These are phyloP conservation scores for Hypotaenidia okinawae DNA, from an alignment of 2,797 vertebrate genomes.

Conservation along the genomic window DNA sequence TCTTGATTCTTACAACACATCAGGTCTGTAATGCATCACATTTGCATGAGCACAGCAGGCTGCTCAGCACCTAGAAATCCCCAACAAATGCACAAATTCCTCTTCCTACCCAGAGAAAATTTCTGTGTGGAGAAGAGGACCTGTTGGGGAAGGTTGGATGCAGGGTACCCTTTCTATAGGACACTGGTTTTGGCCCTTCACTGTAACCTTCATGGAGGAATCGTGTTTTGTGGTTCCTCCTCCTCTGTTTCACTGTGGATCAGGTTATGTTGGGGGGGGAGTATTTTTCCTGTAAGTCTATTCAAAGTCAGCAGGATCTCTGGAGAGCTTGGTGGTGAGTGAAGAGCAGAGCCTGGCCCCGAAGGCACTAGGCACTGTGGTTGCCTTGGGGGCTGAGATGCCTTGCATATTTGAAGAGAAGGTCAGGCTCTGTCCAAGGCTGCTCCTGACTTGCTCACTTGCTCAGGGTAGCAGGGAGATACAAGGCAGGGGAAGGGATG, in stretches of 20 bases:
- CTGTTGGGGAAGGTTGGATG: not conserved
- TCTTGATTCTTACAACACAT: not conserved
- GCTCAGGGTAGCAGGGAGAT: not conserved
- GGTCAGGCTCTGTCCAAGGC: not conserved
- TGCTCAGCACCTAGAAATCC: not conserved
- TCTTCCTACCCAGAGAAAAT: not conserved
- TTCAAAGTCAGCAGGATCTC: not conserved
- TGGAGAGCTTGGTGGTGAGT: not conserved
- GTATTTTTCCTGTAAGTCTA: not conserved
- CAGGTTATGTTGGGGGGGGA: not conserved
- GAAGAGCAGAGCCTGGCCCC: not conserved
- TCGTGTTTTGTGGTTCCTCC: not conserved
- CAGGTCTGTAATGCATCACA: not conserved
- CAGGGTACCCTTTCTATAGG: not conserved
- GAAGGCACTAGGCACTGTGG: rapidly evolving
- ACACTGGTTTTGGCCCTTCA: not conserved
- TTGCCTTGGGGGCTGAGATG: not conserved
- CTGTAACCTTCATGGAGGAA: not conserved
- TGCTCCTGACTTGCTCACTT: not conserved
- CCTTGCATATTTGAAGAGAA: not conserved
- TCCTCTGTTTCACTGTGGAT: not conserved
- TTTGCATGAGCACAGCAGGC: not conserved
- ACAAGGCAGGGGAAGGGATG: not conserved
- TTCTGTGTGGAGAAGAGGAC: not conserved
- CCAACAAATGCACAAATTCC: not conserved